A percentile compares a stretch with the other conserved stretches of the same genome.
phyloP scores from a whole-genome alignment of 2,797 vertebrate species.

The Trachurus trachurus region DNA sequence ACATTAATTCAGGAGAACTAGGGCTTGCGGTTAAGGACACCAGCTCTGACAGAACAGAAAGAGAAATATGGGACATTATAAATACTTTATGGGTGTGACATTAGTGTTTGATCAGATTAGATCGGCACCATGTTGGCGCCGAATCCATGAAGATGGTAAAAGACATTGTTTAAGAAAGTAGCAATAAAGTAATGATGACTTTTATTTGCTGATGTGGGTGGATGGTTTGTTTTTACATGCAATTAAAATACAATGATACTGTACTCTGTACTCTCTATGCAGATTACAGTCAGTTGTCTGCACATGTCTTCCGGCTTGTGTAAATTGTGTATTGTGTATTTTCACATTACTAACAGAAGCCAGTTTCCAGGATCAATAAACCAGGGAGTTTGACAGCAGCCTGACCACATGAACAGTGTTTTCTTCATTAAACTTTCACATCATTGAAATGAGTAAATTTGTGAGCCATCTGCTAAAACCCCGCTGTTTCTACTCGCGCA shows the following conservation, averaged over 20 bases:
- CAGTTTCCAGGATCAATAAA: constrained; percentile 30
- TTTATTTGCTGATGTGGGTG: constrained; percentile 37
- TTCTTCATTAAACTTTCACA: constrained; percentile 34
- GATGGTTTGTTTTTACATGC: constrained; percentile 23
- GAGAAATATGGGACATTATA: constrained; percentile 25
- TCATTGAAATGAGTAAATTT: constrained; percentile 36
- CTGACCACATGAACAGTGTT: constrained; percentile 21
- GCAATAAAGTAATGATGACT: constrained; percentile 57
- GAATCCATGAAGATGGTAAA: constrained; percentile 21
- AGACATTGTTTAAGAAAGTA: constrained; percentile 26
- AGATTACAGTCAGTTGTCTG: constrained; percentile 18
- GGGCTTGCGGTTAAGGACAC: constrained; percentile 5
- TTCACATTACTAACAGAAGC: neutral
- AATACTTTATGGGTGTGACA: constrained; percentile 19
- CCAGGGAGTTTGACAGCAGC: constrained; percentile 19
- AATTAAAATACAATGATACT: constrained; percentile 20
- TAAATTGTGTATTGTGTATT: constrained; percentile 15
- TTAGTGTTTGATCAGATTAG: constrained; percentile 30
- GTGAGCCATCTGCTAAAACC: constrained; percentile 63
- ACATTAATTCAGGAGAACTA: constrained; percentile 15
- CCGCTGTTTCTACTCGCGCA: neutral
- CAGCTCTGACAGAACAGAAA: constrained; percentile 23
- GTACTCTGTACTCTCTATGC: neutral
- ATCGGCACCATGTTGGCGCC: constrained; percentile 5
- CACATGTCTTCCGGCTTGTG: neutral